Evolutionary conservation across 2,888 invertebrate genomes (phyloP), one percentile per base, ranked within the genome.

Genomic region (Nemapogon koenigi): DNA sequence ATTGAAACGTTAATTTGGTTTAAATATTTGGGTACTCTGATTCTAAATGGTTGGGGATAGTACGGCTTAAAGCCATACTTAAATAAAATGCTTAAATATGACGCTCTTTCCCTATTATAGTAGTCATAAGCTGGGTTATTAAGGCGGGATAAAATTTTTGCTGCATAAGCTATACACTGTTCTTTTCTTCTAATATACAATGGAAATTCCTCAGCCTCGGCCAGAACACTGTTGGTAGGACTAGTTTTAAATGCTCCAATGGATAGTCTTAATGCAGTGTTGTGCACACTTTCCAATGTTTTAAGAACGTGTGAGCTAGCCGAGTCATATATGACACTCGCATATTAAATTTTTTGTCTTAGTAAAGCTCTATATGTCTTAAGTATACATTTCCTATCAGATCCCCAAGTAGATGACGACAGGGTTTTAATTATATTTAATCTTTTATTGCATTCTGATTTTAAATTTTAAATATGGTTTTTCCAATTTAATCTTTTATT

Each of bases 331-430:
- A 42, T 41, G 6, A 37, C 29, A 17, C 33, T 19, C 6, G 39
- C 44, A 37, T 42, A 44, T 17, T 42, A 37, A 4, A 38, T 11
- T 41, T 42, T 44, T 35, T 41, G 42, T 40, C 44, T 37, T 7
- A 44, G 41, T 25, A 44, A 16, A 13, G 44, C 37, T 4, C 22
- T 6, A 25, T 41, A 44, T 10, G 32, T 41, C 10, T 40, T 37
- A n/a, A 39, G 16, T 22, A 42, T 14, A 16, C 41, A 40, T 3
- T 22, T 39, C 28, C 38, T 29, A 16, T 44, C 43, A n/a, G 41
- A 35, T n/a, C 44, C 43, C 44, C 41, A 44, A 3, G 10, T 30
- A n/a, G 6, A 25, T 3, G 45, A 41, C 16, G 43, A 41, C 11
- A 45, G 27, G 2, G 38, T 22, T 33, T 43, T 43, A 16, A 44